Evolutionary conservation across 2,113 vertebrate genomes (phyloP).

Genomic region (Odocoileus hemionus): DNA sequence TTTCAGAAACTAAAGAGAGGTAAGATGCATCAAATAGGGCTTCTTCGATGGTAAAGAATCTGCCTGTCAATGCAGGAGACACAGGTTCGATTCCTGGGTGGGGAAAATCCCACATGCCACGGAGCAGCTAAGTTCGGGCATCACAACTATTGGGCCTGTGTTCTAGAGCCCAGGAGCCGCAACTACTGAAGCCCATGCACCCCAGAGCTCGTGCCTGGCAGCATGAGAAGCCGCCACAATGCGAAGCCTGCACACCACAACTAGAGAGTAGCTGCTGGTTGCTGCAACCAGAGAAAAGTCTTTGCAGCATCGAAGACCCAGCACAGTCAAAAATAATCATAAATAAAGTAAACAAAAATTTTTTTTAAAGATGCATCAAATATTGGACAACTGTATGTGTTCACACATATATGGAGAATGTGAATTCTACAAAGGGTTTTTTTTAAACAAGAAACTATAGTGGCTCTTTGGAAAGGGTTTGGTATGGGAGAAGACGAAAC

Average conservation of each 20-base stretch:
- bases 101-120: not conserved
- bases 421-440: not conserved
- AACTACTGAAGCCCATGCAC: not conserved
- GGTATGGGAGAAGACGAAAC: conserved; percentile 45
- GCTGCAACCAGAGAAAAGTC: not conserved
- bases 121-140: not conserved
- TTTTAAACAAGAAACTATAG: not conserved
- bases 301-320: not conserved
- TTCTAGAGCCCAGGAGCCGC: not conserved
- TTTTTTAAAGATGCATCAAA: not conserved
- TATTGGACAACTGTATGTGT: no score
- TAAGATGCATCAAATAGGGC: not conserved
- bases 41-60: not conserved
- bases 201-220: not conserved
- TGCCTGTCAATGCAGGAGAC: not conserved
- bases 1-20: not conserved
- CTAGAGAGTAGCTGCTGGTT: not conserved
- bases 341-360: not conserved
- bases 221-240: not conserved
- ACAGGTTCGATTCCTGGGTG: not conserved
- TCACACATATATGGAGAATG: not conserved
- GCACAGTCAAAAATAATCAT: not conserved
- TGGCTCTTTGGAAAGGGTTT: conserved; percentile 27
- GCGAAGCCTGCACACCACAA: not conserved
- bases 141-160: not conserved